phyloP scores from a whole-genome alignment of 2,888 invertebrate genomes.

The Augiades crinisus region DNA sequence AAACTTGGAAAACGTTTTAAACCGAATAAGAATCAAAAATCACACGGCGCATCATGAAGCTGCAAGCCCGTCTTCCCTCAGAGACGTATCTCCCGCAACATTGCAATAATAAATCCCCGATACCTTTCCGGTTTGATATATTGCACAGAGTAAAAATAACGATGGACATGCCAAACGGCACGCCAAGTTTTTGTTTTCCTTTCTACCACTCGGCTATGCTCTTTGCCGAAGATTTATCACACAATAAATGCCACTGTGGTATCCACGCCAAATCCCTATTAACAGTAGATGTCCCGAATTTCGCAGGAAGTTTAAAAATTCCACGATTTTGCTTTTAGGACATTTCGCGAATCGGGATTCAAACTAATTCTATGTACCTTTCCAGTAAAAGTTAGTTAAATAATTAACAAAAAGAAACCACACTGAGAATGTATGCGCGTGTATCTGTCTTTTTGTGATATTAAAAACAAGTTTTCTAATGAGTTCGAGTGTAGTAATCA shows the following conservation, averaged over 20 bases:
- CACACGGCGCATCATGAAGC: background rate
- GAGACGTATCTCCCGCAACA: background rate
- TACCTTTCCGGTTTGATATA: conserved; percentile 10
- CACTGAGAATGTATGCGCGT: too few species aligned
- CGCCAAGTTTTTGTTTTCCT: conserved; percentile 34
- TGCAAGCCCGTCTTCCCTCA: background rate
- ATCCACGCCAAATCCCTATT: background rate
- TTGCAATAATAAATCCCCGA: background rate
- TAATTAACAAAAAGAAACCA: background rate
- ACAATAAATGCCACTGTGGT: conserved; percentile 30
- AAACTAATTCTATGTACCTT: too few species aligned
- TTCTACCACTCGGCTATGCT: conserved; percentile 24
- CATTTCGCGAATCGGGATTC: too few species aligned
- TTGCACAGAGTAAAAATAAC: conserved; percentile 17
- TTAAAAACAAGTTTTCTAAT: too few species aligned
- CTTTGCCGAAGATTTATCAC: conserved; percentile 29
- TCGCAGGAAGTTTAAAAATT: too few species aligned
- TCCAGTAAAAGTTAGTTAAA: too few species aligned
- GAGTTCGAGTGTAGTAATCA: too few species aligned
- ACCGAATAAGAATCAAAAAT: background rate
- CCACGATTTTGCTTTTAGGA: background rate
- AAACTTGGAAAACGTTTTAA: background rate
- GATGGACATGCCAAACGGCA: conserved; percentile 5
- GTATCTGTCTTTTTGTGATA: too few species aligned
- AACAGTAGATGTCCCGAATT: background rate